Percentiles rank a stretch among this genome's conserved stretches.
Conservation (phyloP, 2,888 invertebrate species). For the Lutraria lutraria region DNA sequence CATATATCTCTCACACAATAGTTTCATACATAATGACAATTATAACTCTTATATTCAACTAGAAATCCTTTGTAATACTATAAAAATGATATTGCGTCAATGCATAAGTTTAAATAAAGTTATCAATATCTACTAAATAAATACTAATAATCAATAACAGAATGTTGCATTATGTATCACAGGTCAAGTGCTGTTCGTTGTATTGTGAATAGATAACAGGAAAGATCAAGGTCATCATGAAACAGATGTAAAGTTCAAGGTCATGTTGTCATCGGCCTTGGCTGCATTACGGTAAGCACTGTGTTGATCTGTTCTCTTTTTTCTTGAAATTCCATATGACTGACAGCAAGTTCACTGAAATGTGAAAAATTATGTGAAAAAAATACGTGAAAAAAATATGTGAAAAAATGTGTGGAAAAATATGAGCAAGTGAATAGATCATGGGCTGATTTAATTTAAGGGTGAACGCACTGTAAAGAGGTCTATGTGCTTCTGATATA, state of each 20-base stretch:
- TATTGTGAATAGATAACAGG: background rate
- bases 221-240: slow-evolving; percentile 5
- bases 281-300: slow-evolving; percentile 76
- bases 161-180: slow-evolving; percentile 2
- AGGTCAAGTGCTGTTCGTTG: slow-evolving; percentile 13
- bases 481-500: too few species aligned
- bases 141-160: background rate
- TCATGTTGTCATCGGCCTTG: slow-evolving; percentile 73
- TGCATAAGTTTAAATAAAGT: background rate
- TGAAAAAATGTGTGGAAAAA: background rate
- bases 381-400: too few species aligned
- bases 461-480: too few species aligned
- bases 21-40: background rate
- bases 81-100: slow-evolving; percentile 5
- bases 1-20: background rate
- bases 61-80: background rate
- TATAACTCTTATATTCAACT: background rate
- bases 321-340: slow-evolving; percentile 83
- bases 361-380: too few species aligned
- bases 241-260: background rate
- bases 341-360: slow-evolving; percentile 84
- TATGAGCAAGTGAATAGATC: too few species aligned
- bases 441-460: too few species aligned
- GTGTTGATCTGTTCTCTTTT: slow-evolving; percentile 77
- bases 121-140: slow-evolving; percentile 5